Conservation (phyloP, 2,888 invertebrate species). For the Philhelius pedissequus region DNA sequence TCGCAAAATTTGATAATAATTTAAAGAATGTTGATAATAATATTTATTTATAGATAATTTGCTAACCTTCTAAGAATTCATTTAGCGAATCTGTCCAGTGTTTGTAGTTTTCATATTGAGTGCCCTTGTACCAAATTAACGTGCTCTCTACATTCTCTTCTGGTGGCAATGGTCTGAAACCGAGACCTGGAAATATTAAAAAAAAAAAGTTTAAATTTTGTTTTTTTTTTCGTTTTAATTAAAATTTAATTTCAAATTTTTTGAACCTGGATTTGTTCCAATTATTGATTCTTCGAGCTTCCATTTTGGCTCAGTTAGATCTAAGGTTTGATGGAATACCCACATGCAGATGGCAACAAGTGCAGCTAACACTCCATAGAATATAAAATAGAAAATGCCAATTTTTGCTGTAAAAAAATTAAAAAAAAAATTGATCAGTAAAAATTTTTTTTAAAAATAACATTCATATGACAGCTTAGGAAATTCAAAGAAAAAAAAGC, state of each 20-base stretch:
- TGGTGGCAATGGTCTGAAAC: constrained; percentile 95
- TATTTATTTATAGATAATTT: neutral
- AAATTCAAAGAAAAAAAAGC: neutral
- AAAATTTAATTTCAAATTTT: neutral
- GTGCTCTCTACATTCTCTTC: constrained; percentile 93
- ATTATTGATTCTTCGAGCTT: constrained; percentile 91
- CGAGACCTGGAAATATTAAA: constrained; percentile 82
- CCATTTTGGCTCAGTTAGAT: constrained; percentile 94
- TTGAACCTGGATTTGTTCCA: constrained; percentile 91
- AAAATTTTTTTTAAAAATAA: neutral
- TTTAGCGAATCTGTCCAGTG: constrained; percentile 89
- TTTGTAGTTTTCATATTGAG: constrained; percentile 86
- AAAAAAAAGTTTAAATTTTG: constrained; percentile 69
- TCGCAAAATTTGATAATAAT: neutral
- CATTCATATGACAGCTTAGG: neutral
- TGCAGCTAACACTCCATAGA: constrained; percentile 94
- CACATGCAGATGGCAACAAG: constrained; percentile 96
- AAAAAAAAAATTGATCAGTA: neutral
- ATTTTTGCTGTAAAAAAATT: constrained; percentile 87
- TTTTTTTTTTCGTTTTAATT: neutral
- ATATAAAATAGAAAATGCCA: constrained; percentile 95
- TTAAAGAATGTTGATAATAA: neutral
- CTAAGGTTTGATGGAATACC: constrained; percentile 94
- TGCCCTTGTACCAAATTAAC: constrained; percentile 95
- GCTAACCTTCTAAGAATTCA: constrained; percentile 88